phyloP scores from a whole-genome alignment of 2,888 invertebrate genomes.

The Sisyra terminalis region DNA sequence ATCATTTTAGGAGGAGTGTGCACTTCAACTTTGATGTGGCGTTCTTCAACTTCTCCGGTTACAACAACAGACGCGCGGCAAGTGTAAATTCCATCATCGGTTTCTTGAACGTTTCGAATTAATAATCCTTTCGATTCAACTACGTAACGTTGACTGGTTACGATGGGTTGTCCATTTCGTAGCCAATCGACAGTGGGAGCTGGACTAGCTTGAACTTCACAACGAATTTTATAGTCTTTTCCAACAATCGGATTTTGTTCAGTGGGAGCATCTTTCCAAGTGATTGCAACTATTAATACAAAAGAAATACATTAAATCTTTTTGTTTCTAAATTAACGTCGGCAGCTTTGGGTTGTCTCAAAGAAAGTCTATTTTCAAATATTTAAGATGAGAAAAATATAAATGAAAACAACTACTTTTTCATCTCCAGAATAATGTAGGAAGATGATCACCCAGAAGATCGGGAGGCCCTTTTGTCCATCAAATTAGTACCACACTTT shows the following conservation, averaged over 20 bases:
- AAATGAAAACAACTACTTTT: no score
- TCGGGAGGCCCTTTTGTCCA: no score
- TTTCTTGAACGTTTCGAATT: constrained; percentile 60
- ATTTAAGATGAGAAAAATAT: no score
- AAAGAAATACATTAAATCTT: constrained; percentile 5
- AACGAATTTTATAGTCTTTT: constrained; percentile 58
- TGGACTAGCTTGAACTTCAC: constrained; percentile 72
- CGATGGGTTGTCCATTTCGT: constrained; percentile 54
- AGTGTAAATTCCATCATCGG: constrained; percentile 74
- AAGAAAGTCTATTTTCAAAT: no score
- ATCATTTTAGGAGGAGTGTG: constrained; percentile 59
- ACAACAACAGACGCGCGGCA: constrained; percentile 73
- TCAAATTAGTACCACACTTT: no score
- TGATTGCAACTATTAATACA: constrained; percentile 54
- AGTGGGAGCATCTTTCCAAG: constrained; percentile 70
- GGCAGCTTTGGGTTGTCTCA: no score
- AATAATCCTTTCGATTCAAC: constrained; percentile 57
- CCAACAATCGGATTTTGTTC: constrained; percentile 68
- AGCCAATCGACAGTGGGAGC: constrained; percentile 76
- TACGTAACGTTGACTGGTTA: constrained; percentile 52
- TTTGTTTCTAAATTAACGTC: no score
- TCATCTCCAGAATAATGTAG: no score
- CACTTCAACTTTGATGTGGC: constrained; percentile 64
- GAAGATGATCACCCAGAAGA: no score
- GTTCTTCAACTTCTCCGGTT: constrained; percentile 62